Evolutionary conservation across 2,797 vertebrate species (phyloP).

Genomic region (Pseudomugil tenellus): DNA sequence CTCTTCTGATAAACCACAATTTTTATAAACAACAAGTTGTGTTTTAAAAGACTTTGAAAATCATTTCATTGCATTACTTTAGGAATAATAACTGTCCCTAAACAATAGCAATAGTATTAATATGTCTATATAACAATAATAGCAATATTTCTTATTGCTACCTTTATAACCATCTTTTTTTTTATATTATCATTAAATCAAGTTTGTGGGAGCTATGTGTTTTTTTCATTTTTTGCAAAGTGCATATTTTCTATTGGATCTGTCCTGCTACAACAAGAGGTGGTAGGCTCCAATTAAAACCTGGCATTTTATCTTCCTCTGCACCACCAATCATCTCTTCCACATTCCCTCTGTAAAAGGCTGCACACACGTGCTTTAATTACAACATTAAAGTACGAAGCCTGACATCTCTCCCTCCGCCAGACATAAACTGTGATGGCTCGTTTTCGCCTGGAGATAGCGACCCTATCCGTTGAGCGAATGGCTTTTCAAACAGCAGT

Average conservation of each 20-base stretch:
- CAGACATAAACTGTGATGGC: constrained; percentile 22
- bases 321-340: constrained; percentile 21
- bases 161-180: background rate
- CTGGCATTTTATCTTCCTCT: constrained; percentile 23
- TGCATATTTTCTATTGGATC: constrained; percentile 18
- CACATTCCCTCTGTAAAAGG: background rate
- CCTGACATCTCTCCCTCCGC: constrained; percentile 27
- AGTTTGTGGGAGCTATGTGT: background rate
- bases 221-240: constrained; percentile 4
- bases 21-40: background rate
- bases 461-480: constrained; percentile 2
- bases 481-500: constrained; percentile 32
- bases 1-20: background rate
- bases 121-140: too few species aligned
- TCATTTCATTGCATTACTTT: background rate
- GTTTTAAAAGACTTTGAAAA: background rate
- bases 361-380: constrained; percentile 36
- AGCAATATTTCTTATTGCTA: background rate
- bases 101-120: too few species aligned
- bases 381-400: constrained; percentile 29
- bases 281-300: constrained; percentile 43
- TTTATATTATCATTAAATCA: constrained; percentile 1
- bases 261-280: constrained; percentile 9
- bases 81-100: background rate
- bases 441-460: constrained; percentile 18